A percentile compares a stretch with the other conserved stretches of the same genome.
Evolutionary conservation across 30 jellyfish, hydroid and myxozoan genomes (phyloP).

Genomic region (Aurelia aurita complex sp. Pacific): DNA sequence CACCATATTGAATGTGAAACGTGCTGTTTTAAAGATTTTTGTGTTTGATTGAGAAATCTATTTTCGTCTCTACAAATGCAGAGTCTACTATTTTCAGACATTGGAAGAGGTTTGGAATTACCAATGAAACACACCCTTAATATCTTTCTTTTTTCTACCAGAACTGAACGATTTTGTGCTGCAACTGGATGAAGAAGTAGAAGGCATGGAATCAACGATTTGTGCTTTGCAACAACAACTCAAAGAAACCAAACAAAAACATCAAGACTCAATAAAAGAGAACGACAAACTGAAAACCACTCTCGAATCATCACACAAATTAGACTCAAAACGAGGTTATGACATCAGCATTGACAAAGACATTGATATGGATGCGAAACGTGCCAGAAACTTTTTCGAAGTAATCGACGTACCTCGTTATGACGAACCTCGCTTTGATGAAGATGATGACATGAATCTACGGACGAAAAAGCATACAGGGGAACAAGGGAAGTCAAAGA

Average conservation of each 20-base stretch:
- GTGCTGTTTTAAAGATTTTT: too few species aligned
- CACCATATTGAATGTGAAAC: too few species aligned
- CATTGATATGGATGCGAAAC: slow-evolving; percentile 17
- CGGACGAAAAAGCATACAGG: slow-evolving; percentile 17
- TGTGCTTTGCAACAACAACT: slow-evolving; percentile 89
- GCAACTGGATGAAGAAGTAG: slow-evolving; percentile 94
- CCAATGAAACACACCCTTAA: too few species aligned
- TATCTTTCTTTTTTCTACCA: neutral
- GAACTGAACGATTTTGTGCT: slow-evolving; percentile 93
- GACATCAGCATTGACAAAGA: neutral
- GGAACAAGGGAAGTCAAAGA: slow-evolving; percentile 1
- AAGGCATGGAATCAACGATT: slow-evolving; percentile 96
- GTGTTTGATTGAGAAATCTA: too few species aligned
- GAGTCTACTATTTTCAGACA: too few species aligned
- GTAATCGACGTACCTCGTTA: neutral
- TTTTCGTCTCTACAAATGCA: too few species aligned
- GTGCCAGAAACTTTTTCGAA: slow-evolving; percentile 17
- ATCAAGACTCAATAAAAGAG: slow-evolving; percentile 24
- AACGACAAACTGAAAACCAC: neutral
- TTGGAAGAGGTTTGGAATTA: too few species aligned
- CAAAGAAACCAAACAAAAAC: slow-evolving; percentile 59
- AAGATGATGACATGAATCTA: neutral
- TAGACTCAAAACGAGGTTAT: slow-evolving; percentile 3
- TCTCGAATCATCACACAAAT: neutral
- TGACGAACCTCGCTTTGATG: slow-evolving; percentile 10